phyloP scores from a whole-genome alignment of 1,140 invertebrate species.

The Drosophila neocordata region DNA sequence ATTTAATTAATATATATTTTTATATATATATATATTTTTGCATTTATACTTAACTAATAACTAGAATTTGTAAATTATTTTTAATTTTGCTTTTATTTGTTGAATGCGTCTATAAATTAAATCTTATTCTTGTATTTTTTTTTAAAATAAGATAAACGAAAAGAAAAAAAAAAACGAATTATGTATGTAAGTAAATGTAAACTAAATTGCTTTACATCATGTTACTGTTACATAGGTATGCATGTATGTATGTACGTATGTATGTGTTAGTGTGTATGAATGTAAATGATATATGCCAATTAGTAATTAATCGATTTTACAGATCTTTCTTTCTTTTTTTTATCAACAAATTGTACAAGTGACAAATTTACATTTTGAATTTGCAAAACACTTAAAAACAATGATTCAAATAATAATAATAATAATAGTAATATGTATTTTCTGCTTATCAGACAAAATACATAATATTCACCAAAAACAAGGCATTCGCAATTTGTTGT shows the following conservation, averaged over 20 bases:
- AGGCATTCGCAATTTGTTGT: background rate
- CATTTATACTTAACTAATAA: slow-evolving; percentile 69
- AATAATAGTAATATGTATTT: slow-evolving; percentile 36
- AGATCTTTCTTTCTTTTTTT: background rate
- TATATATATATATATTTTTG: slow-evolving; percentile 55
- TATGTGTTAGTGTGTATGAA: background rate
- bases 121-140: slow-evolving; percentile 67
- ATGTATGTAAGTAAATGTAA: slow-evolving; percentile 31
- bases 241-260: background rate
- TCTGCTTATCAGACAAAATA: slow-evolving; percentile 27
- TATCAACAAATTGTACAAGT: slow-evolving; percentile 72
- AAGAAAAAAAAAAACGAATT: slow-evolving; percentile 64
- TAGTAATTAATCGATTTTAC: slow-evolving; percentile 33
- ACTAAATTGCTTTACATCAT: slow-evolving; percentile 48
- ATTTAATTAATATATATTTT: slow-evolving; percentile 60
- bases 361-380: slow-evolving; percentile 62
- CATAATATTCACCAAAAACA: background rate
- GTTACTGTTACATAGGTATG: slow-evolving; percentile 35
- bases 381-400: slow-evolving; percentile 44
- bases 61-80: slow-evolving; percentile 77
- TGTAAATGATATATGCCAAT: slow-evolving; percentile 28
- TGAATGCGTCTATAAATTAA: slow-evolving; percentile 77
- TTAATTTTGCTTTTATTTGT: slow-evolving; percentile 62
- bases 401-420: slow-evolving; percentile 51
- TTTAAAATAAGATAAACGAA: slow-evolving; percentile 71